These are phyloP conservation scores for Peucedramus taeniatus DNA, from an alignment of 2,113 vertebrate genomes.

Conservation along the genomic window DNA sequence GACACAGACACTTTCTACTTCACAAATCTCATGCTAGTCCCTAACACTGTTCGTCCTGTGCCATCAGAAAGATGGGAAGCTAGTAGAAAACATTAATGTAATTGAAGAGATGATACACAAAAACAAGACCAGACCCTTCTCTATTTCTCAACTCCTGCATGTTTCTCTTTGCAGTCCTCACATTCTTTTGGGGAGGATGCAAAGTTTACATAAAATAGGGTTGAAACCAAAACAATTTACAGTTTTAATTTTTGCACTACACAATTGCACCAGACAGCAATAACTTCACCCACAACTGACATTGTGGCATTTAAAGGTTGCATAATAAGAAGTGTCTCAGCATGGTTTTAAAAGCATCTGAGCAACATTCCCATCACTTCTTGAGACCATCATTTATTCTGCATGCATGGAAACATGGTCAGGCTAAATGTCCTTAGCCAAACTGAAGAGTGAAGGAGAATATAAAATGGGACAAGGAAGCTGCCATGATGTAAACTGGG, in stretches of 20 bases:
- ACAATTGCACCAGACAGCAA: not conserved
- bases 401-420: not conserved
- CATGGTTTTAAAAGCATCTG: not conserved
- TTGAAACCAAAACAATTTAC: not conserved
- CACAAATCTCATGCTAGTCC: not conserved
- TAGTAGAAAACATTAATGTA: not conserved
- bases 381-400: not conserved
- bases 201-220: not conserved
- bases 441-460: accelerated
- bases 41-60: not conserved
- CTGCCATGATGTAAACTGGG: not conserved
- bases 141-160: not conserved
- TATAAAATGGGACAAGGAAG: not conserved
- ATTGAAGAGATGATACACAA: not conserved
- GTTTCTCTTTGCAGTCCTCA: not conserved
- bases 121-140: not conserved
- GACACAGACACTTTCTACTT: not conserved
- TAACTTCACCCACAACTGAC: not conserved
- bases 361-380: not conserved
- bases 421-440: not conserved
- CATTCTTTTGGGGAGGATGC: not conserved
- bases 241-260: not conserved
- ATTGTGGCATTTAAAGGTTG: not conserved
- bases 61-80: not conserved
- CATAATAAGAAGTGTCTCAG: not conserved